phyloP scores from a whole-genome alignment of 2,113 vertebrate genomes.

The Rousettus leschenaultii region DNA sequence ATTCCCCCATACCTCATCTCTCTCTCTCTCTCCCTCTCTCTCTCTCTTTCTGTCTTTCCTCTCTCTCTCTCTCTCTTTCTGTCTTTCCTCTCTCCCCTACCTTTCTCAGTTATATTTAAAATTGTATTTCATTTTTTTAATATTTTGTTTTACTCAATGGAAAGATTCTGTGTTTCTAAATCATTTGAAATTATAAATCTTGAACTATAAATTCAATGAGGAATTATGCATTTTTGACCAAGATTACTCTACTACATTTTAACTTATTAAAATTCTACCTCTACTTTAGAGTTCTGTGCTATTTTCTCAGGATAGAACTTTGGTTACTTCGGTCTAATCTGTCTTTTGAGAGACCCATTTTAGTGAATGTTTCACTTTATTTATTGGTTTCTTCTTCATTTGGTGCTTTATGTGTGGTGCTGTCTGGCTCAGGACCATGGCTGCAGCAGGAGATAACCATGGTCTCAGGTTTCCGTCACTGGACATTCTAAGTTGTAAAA shows the following conservation, averaged over 20 bases:
- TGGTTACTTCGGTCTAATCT: neutral
- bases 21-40: too few species aligned
- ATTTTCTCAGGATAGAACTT: neutral
- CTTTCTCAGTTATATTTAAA: neutral
- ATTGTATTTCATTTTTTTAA: neutral
- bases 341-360: neutral
- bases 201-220: neutral
- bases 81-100: too few species aligned
- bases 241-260: neutral
- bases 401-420: neutral
- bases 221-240: neutral
- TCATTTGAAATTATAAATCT: neutral
- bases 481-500: neutral
- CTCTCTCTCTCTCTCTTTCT: neutral
- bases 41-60: too few species aligned
- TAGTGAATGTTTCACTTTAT: neutral
- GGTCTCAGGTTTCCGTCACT: neutral
- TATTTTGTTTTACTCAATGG: neutral
- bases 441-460: neutral
- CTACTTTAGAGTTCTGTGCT: neutral
- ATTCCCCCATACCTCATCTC: too few species aligned
- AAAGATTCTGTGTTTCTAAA: neutral
- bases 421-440: neutral
- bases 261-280: neutral
- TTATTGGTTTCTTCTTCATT: neutral